These are phyloP conservation scores for Trachemys scripta DNA, from an alignment of 2,113 vertebrate species.

Conservation along the genomic window DNA sequence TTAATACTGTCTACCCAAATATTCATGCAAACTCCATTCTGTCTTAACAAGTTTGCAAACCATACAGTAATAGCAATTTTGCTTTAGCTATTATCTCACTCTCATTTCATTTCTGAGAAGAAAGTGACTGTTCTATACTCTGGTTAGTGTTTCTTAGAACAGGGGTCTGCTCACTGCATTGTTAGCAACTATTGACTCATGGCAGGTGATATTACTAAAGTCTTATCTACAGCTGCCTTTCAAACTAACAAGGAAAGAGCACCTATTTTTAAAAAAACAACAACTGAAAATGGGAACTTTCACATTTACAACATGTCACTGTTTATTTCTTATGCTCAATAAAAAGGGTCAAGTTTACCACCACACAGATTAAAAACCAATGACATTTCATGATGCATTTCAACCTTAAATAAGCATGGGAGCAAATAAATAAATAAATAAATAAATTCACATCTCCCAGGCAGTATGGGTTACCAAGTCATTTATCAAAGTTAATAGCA, in stretches of 20 bases:
- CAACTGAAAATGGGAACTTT: neutral
- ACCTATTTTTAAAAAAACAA: neutral
- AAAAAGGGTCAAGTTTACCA: neutral
- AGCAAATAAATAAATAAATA: neutral
- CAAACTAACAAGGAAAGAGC: neutral
- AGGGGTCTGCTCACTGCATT: constrained; percentile 23
- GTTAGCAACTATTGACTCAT: neutral
- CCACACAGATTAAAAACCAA: neutral
- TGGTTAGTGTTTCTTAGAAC: constrained; percentile 7
- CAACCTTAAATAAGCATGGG: neutral
- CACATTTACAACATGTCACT: neutral
- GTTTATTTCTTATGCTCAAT: neutral
- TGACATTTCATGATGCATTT: neutral
- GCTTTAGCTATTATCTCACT: neutral
- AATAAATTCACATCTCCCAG: neutral
- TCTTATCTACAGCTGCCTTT: neutral
- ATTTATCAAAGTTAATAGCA: neutral
- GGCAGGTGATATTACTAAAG: neutral
- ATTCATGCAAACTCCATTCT: neutral
- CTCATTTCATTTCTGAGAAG: neutral
- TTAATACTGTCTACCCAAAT: constrained; percentile 12
- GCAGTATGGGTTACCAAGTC: neutral
- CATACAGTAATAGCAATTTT: neutral
- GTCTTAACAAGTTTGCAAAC: neutral
- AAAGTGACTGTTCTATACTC: neutral